Base-by-base conservation (phyloP, 2,888 invertebrate genomes). In the Erebia ligea region DNA sequence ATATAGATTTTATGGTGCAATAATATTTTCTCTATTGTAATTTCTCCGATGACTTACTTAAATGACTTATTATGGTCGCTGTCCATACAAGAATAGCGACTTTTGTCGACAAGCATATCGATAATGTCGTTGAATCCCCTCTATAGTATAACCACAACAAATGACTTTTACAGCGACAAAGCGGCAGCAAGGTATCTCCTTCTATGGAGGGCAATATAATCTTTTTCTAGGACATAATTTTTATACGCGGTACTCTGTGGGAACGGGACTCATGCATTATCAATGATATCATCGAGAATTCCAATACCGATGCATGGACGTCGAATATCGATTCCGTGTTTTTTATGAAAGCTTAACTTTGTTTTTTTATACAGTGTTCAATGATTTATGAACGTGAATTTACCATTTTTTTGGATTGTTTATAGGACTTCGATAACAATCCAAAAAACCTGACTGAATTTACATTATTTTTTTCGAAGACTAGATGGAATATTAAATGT, bases 251-350 rank as follows among this genome's bases (percentile, higher is more conserved):
- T 50, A 21, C 17, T 48, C 70, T 68, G 65, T 74, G 70, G 68
- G 70, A 74, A 68, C 66, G 62, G 42, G 54, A 66, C 67, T 72
- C 57, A 70, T 59, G 68, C 69, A 69, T 73, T 67, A 71, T 67
- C 69, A 67, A 69, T 71, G 68, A 62, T 66, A 68, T 72, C 70
- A 70, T 67, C 61, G 56, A 57, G 68, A 65, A 70, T 68, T 65
- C 73, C 70, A 61, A 69, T 61, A 70, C 56, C 68, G 61, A 68
- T 73, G 67, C 42, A 42, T 21, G 42, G 15, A 52, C 19, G 11
- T 56, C 54, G 19, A 40, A 52, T 54, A 65, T 66, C 54, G 42
- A 42, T 56, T 45, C 42, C 56, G 13, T 42, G 42, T 66, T 65
- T 66, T 66, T 57, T 66, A 40, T 21, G 25, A 9, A 42, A 56